A percentile compares a stretch with the other conserved stretches of the same genome.
Evolutionary conservation across 2,888 invertebrate genomes (phyloP).

Genomic region (Uloborus plumipes): DNA sequence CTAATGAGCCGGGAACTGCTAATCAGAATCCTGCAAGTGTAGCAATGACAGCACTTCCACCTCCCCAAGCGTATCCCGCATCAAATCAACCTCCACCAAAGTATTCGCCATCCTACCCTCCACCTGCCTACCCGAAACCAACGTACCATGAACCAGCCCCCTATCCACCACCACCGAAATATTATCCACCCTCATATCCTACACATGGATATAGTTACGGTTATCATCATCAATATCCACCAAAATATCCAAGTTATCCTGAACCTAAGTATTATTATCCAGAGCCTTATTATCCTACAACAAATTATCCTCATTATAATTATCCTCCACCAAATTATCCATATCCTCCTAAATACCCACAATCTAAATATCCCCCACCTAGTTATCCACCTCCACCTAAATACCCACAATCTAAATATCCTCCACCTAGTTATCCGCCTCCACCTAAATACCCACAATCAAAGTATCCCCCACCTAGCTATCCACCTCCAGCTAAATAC

Average conservation of each 20-base stretch:
- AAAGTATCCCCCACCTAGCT: slow-evolving; percentile 41
- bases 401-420: slow-evolving; percentile 14
- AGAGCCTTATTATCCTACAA: slow-evolving; percentile 19
- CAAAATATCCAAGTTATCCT: slow-evolving; percentile 16
- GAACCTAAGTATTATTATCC: slow-evolving; percentile 14
- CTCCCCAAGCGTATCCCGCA: slow-evolving; percentile 29
- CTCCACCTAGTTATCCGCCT: slow-evolving; percentile 32
- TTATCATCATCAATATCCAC: slow-evolving; percentile 12
- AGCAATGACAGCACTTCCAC: slow-evolving; percentile 36
- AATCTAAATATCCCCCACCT: background rate
- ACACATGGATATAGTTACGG: background rate
- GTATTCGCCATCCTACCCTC: slow-evolving; percentile 1
- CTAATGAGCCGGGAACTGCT: slow-evolving; percentile 65
- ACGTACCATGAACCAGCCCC: slow-evolving; percentile 12
- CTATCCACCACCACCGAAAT: slow-evolving; percentile 33
- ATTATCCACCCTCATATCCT: slow-evolving; percentile 24
- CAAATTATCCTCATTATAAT: slow-evolving; percentile 13
- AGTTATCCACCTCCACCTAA: slow-evolving; percentile 34
- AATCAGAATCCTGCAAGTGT: slow-evolving; percentile 63
- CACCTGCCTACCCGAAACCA: slow-evolving; percentile 10
- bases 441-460: slow-evolving; percentile 9
- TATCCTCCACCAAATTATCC: no score
- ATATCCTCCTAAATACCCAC: background rate
- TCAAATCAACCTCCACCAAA: slow-evolving; percentile 11
- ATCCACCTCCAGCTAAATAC: slow-evolving; percentile 19